Evolutionary conservation across 2,888 invertebrate genomes (phyloP).

Genomic region (Yponomeuta plumbellus): DNA sequence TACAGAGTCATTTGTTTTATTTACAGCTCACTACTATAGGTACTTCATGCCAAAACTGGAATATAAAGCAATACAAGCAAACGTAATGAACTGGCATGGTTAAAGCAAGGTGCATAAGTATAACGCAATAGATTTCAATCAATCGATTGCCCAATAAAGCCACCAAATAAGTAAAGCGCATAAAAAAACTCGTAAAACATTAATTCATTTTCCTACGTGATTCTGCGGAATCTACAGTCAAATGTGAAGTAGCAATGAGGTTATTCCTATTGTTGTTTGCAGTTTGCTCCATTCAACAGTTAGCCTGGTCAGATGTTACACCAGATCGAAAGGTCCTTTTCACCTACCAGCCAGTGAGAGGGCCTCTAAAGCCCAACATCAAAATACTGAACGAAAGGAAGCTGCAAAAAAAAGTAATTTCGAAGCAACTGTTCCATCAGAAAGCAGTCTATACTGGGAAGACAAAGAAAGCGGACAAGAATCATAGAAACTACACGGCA

Average conservation of each 20-base stretch:
- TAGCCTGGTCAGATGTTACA: constrained; percentile 25
- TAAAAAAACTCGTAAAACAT: constrained; percentile 4
- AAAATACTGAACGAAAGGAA: not conserved
- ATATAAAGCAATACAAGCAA: constrained; percentile 24
- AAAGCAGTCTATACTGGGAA: not conserved
- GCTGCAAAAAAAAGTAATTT: not conserved
- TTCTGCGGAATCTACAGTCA: not conserved
- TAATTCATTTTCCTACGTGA: not conserved
- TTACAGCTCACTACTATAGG: constrained; percentile 26
- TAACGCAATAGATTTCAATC: not conserved
- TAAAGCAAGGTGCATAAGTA: constrained; percentile 16
- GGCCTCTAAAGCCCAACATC: constrained; percentile 10
- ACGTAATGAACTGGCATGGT: not conserved
- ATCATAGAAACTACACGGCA: not conserved
- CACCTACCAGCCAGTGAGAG: not conserved
- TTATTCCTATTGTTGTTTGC: constrained; percentile 30
- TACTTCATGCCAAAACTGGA: constrained; percentile 47
- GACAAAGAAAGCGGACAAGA: not conserved
- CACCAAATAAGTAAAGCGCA: not conserved
- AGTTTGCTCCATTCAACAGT: constrained; percentile 25
- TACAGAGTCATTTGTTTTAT: constrained; percentile 41
- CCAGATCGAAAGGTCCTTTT: constrained; percentile 12
- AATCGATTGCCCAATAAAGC: not conserved
- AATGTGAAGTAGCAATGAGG: constrained; percentile 33
- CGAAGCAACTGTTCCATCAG: not conserved